Conservation (phyloP, 2,888 invertebrate species). For the Lasioglossum leucozonium region DNA sequence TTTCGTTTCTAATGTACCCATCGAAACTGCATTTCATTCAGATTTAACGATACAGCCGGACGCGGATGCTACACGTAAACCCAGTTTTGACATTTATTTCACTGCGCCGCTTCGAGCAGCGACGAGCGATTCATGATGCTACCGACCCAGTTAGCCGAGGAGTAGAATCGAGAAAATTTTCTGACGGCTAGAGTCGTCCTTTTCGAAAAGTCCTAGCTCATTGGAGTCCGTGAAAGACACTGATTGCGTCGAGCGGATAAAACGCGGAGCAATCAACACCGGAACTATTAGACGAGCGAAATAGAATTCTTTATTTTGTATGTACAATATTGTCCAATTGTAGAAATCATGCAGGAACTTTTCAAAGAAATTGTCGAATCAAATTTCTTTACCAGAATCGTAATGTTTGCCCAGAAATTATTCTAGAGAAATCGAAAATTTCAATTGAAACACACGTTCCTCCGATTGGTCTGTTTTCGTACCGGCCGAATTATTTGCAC, state of each 20-base stretch:
- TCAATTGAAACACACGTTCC: background rate
- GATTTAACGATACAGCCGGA: background rate
- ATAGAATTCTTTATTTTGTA: background rate
- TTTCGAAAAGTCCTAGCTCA: background rate
- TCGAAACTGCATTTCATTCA: background rate
- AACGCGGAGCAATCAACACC: background rate
- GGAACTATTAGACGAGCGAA: background rate
- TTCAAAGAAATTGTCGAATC: background rate
- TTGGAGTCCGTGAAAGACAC: background rate
- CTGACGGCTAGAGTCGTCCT: background rate
- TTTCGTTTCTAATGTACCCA: background rate
- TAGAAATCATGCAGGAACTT: background rate
- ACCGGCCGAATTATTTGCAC: background rate
- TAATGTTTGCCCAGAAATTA: no score
- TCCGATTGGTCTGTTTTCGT: background rate
- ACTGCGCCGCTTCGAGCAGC: background rate
- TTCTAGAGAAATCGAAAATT: no score
- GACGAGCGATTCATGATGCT: background rate
- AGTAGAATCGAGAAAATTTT: background rate
- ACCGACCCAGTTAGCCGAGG: background rate
- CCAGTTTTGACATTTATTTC: background rate
- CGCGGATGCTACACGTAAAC: background rate
- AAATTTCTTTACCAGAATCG: background rate
- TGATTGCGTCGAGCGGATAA: background rate
- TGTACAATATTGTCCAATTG: background rate